Evolutionary conservation across 2,888 invertebrate species (phyloP).

Genomic region (Notodonta ziczac): DNA sequence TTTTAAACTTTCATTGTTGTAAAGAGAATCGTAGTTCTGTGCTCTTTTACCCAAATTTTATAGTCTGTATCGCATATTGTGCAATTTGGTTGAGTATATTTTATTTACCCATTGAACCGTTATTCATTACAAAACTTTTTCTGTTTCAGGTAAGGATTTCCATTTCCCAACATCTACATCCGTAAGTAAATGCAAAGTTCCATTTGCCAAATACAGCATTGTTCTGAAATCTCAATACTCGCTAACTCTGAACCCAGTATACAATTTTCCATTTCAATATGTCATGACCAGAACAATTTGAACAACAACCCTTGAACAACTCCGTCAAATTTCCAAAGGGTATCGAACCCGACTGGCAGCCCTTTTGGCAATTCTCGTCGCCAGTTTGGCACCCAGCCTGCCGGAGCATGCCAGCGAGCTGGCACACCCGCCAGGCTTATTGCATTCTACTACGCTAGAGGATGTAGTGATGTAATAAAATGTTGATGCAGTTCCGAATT

Average conservation of each 20-base stretch:
- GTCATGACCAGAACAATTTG: neutral
- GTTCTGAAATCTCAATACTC: neutral
- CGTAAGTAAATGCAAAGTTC: constrained; percentile 1
- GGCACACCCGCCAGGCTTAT: constrained; percentile 20
- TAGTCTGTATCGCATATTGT: too few species aligned
- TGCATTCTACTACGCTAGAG: constrained; percentile 31
- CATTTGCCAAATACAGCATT: neutral
- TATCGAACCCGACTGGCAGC: constrained; percentile 28
- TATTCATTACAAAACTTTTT: neutral
- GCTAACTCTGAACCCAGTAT: neutral
- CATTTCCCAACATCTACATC: constrained; percentile 2
- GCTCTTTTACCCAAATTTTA: too few species aligned
- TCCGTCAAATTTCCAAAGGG: constrained; percentile 16
- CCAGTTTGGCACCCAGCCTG: constrained; percentile 44
- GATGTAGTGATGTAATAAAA: constrained; percentile 14
- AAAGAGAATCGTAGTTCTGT: too few species aligned
- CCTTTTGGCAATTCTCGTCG: constrained; percentile 29
- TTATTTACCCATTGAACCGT: too few species aligned
- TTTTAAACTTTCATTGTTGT: neutral
- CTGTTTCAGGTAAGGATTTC: constrained; percentile 28
- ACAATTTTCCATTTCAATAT: neutral
- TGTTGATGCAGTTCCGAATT: constrained; percentile 14
- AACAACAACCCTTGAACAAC: constrained; percentile 19
- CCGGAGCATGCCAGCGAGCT: constrained; percentile 35
- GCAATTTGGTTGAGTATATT: too few species aligned